phyloP scores from a whole-genome alignment of 2,888 invertebrate genomes.

The Gandaritis pyraliata region DNA sequence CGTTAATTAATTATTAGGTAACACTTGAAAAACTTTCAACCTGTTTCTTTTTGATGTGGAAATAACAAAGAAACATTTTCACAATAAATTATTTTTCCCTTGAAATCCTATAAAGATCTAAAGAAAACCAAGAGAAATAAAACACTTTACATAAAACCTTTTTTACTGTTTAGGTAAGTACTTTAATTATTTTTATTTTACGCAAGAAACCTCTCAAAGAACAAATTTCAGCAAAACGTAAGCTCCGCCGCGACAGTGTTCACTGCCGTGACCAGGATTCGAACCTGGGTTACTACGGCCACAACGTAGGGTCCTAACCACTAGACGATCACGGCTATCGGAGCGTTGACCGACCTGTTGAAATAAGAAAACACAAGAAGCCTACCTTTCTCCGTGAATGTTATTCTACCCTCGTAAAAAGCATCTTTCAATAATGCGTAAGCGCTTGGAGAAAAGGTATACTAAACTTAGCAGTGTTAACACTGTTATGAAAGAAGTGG shows the following conservation, averaged over 20 bases:
- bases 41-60: too few relatives aligned
- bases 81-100: too few relatives aligned
- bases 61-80: too few relatives aligned
- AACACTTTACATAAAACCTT: not conserved
- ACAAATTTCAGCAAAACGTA: conserved; percentile 25
- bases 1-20: too few relatives aligned
- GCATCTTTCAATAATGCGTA: conserved; percentile 7
- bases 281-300: conserved; percentile 91
- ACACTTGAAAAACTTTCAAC: too few relatives aligned
- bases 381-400: conserved; percentile 10
- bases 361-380: conserved; percentile 19
- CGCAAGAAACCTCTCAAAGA: not conserved
- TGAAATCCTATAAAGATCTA: too few relatives aligned
- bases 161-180: not conserved
- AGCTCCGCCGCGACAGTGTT: conserved; percentile 47
- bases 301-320: conserved; percentile 91
- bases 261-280: conserved; percentile 83
- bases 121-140: not conserved
- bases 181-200: not conserved
- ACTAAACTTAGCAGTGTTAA: conserved; percentile 31
- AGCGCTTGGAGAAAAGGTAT: conserved; percentile 10
- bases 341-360: conserved; percentile 24
- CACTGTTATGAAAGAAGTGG: conserved; percentile 26
- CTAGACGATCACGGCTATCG: conserved; percentile 85
- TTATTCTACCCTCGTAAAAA: conserved; percentile 27